A percentile compares a stretch with the other conserved stretches of the same genome.
Conservation (phyloP, 2,113 vertebrate species). For the Pterophyllum scalare region DNA sequence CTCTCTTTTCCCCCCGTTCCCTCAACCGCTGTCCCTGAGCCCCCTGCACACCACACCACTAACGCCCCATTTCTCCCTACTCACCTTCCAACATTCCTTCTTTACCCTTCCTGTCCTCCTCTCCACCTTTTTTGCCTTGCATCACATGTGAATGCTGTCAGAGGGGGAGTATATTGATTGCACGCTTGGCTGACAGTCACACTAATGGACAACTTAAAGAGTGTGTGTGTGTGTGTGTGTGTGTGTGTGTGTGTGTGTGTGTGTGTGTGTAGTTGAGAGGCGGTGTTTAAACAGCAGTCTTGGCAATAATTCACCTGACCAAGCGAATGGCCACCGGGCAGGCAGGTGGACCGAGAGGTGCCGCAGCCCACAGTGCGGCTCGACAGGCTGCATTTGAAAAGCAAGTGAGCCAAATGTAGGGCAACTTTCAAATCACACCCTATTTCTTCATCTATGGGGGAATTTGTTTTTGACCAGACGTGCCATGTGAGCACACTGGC, state of each 20-base stretch:
- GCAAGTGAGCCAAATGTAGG: conserved; percentile 58
- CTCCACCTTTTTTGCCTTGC: conserved; percentile 57
- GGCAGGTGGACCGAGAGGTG: conserved; percentile 34
- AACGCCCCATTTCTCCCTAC: conserved; percentile 4
- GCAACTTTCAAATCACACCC: conserved; percentile 56
- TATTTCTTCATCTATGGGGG: conserved; percentile 18
- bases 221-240: conserved; percentile 10
- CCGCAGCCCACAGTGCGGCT: conserved; percentile 12
- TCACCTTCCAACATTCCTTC: conserved; percentile 9
- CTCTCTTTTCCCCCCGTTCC: conserved; percentile 31
- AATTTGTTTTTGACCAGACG: conserved; percentile 36
- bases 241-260: not conserved
- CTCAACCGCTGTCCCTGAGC: conserved; percentile 51
- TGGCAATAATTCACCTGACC: conserved; percentile 76
- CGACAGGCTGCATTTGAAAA: conserved; percentile 66
- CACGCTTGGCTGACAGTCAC: conserved; percentile 71
- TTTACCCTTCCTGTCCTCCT: conserved; percentile 40
- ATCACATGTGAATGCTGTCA: conserved; percentile 65
- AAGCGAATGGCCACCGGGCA: conserved; percentile 41
- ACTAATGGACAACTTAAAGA: conserved; percentile 63
- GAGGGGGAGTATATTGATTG: conserved; percentile 78
- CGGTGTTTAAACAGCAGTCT: conserved; percentile 51
- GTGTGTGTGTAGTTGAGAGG: conserved; percentile 17
- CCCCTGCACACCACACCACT: conserved; percentile 29
- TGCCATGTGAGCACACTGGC: conserved; percentile 18